Evolutionary conservation across 2,888 invertebrate species (phyloP).

Genomic region (Eustalomyia histrio): DNA sequence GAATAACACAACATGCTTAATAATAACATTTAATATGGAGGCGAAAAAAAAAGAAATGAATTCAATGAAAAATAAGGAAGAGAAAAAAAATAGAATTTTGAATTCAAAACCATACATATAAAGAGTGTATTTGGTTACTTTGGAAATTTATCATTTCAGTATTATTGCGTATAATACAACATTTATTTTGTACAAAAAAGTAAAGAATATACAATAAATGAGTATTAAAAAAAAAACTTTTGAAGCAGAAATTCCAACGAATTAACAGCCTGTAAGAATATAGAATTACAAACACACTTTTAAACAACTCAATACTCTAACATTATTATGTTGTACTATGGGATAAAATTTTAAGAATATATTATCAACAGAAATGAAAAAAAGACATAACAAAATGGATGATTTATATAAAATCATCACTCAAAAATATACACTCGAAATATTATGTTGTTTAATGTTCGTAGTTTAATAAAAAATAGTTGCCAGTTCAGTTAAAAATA

Average conservation of each 20-base stretch:
- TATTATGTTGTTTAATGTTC: too few species aligned
- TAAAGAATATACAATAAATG: neutral
- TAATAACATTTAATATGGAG: neutral
- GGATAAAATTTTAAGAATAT: too few species aligned
- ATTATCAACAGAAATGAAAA: too few species aligned
- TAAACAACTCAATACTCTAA: too few species aligned
- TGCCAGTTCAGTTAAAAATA: too few species aligned
- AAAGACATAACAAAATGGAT: too few species aligned
- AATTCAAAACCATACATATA: slow-evolving; percentile 5
- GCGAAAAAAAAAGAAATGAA: neutral
- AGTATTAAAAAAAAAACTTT: slow-evolving; percentile 16
- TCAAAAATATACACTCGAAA: too few species aligned
- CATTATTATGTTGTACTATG: too few species aligned
- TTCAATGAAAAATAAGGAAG: too few species aligned
- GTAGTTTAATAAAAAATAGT: too few species aligned
- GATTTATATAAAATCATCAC: too few species aligned
- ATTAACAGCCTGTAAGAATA: neutral
- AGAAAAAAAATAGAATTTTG: neutral
- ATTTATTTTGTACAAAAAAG: slow-evolving; percentile 7
- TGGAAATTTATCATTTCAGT: slow-evolving; percentile 14
- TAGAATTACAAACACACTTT: too few species aligned
- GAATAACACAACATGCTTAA: neutral
- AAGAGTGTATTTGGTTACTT: slow-evolving; percentile 16
- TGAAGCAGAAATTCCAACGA: neutral
- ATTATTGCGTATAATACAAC: slow-evolving; percentile 16